phyloP scores from a whole-genome alignment of 2,888 invertebrate species.

The Platerodrilus igneus region DNA sequence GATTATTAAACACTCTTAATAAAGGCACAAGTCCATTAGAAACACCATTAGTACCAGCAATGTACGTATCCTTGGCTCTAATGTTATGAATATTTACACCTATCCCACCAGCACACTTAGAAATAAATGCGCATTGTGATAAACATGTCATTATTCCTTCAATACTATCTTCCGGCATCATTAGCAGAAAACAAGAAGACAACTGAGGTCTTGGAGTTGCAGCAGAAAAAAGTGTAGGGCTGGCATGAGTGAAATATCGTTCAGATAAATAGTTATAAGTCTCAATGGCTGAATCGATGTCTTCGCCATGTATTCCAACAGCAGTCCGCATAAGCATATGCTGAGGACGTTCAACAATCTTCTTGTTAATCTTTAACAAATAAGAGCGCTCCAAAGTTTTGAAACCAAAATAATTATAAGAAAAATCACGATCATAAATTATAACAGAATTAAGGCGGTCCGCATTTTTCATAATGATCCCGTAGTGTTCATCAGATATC shows the following conservation, averaged over 20 bases:
- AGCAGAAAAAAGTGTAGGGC: constrained; percentile 94
- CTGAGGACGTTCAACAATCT: constrained; percentile 94
- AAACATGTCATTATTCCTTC: constrained; percentile 92
- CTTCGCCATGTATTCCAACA: constrained; percentile 92
- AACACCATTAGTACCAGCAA: constrained; percentile 89
- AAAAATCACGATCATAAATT: constrained; percentile 94
- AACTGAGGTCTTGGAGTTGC: constrained; percentile 88
- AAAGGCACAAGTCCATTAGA: constrained; percentile 96
- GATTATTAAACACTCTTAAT: constrained; percentile 92
- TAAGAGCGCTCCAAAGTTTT: constrained; percentile 97
- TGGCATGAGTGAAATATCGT: constrained; percentile 95
- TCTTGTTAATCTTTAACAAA: constrained; percentile 82
- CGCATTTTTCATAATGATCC: constrained; percentile 81
- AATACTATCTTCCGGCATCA: constrained; percentile 92
- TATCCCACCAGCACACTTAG: constrained; percentile 96
- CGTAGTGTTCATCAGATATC: constrained; percentile 78
- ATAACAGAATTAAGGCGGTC: constrained; percentile 90
- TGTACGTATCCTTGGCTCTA: constrained; percentile 83
- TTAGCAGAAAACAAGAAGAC: constrained; percentile 91
- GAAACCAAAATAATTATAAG: constrained; percentile 98
- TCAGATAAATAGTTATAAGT: constrained; percentile 95
- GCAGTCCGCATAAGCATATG: constrained; percentile 98
- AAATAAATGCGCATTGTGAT: constrained; percentile 90
- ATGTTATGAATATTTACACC: constrained; percentile 96
- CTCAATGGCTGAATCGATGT: constrained; percentile 88